phyloP scores from a whole-genome alignment of 2,113 vertebrate species.

The Cottus gobio region DNA sequence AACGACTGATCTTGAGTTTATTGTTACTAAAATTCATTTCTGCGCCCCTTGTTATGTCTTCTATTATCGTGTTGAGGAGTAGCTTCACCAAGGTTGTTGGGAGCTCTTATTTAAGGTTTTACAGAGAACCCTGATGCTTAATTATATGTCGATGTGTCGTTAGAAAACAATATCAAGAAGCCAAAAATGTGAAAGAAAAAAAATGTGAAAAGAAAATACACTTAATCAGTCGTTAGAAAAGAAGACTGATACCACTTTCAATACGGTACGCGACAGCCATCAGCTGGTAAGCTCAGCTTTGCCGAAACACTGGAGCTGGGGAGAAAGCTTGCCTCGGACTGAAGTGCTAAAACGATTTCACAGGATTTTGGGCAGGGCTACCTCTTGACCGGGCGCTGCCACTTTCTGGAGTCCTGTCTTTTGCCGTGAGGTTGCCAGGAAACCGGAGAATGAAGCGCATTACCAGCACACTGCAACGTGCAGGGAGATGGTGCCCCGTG shows the following conservation, averaged over 20 bases:
- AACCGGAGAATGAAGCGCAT: background rate
- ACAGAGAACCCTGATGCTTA: background rate
- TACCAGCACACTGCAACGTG: background rate
- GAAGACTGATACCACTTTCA: background rate
- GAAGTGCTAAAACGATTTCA: background rate
- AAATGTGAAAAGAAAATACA: background rate
- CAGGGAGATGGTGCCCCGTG: background rate
- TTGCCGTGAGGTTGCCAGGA: background rate
- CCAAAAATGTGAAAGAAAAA: background rate
- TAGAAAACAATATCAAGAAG: background rate
- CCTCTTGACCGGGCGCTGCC: background rate
- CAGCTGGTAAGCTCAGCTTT: background rate
- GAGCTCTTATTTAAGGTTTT: constrained; percentile 16
- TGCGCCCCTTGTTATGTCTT: background rate
- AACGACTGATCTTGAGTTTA: background rate
- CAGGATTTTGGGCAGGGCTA: background rate
- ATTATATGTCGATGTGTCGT: background rate
- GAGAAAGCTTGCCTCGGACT: background rate
- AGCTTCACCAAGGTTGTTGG: background rate
- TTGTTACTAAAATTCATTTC: background rate
- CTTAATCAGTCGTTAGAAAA: too few relatives aligned
- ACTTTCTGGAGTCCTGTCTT: background rate
- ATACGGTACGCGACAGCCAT: background rate
- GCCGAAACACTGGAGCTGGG: background rate
- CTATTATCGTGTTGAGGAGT: background rate